phyloP scores from a whole-genome alignment of 2,113 vertebrate species.

The Pelusios castaneus region DNA sequence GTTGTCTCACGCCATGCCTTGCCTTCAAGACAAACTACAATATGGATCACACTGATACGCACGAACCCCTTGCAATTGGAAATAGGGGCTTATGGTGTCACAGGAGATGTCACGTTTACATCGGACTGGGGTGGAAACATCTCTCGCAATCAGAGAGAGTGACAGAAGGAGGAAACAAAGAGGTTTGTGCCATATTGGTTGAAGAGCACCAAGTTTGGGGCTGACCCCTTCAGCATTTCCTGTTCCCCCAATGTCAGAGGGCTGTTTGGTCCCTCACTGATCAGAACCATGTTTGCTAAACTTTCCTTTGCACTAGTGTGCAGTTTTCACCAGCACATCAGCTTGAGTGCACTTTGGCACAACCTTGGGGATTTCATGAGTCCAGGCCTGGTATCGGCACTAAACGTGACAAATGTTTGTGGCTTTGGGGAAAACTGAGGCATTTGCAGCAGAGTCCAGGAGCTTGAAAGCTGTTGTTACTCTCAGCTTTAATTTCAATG shows the following conservation, averaged over 20 bases:
- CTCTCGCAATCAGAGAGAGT: neutral
- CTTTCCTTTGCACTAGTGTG: neutral
- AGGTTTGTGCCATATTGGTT: neutral
- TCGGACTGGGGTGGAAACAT: neutral
- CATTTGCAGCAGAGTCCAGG: neutral
- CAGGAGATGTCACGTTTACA: neutral
- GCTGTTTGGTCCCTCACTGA: neutral
- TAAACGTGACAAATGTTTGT: neutral
- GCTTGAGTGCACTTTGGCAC: neutral
- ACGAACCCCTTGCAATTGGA: neutral
- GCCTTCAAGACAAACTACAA: neutral
- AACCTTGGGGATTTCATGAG: neutral
- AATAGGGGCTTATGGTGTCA: neutral
- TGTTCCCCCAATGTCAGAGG: neutral
- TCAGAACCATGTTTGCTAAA: neutral
- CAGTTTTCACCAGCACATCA: neutral
- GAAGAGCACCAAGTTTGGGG: neutral
- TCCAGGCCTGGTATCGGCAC: neutral
- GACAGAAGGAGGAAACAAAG: neutral
- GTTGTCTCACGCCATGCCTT: neutral
- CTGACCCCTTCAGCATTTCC: neutral
- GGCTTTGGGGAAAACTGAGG: neutral
- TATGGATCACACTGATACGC: neutral
- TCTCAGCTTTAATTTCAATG: neutral
- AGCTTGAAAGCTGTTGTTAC: neutral